Evolutionary conservation across 2,888 invertebrate species (phyloP).

Genomic region (Temnothorax ravouxi): DNA sequence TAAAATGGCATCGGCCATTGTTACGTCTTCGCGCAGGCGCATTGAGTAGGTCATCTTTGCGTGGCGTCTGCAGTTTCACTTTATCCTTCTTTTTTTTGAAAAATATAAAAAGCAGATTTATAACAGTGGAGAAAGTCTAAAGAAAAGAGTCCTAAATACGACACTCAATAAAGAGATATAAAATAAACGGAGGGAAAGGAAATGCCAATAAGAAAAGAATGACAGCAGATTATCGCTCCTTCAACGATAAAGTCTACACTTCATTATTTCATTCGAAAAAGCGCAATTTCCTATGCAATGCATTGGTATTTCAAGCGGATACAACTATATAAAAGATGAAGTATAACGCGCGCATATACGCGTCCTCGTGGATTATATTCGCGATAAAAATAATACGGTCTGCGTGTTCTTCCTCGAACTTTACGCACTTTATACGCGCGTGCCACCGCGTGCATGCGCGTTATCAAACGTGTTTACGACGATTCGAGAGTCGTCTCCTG

Average conservation of each 20-base stretch:
- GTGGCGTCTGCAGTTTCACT: not conserved
- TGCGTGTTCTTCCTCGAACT: not conserved
- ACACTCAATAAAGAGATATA: not conserved
- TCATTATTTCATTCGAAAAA: not conserved
- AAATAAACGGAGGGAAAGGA: not conserved
- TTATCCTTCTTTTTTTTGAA: not conserved
- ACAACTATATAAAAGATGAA: slow-evolving; percentile 77
- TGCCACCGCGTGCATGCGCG: not conserved
- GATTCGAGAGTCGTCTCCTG: not conserved
- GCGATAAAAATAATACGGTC: not conserved
- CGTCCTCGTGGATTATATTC: not conserved
- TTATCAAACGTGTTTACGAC: slow-evolving; percentile 4
- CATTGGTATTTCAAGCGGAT: not conserved
- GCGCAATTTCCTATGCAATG: not conserved
- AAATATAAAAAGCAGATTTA: not conserved
- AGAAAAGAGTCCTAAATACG: not conserved
- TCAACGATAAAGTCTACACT: not conserved
- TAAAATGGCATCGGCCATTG: slow-evolving; percentile 10
- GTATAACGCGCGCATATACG: slow-evolving; percentile 68
- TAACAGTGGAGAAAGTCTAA: not conserved
- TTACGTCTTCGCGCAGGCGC: not conserved
- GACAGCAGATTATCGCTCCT: slow-evolving; percentile 44
- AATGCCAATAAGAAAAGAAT: not conserved
- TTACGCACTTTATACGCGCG: not conserved
- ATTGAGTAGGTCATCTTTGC: not conserved